phyloP scores from a whole-genome alignment of 1,140 invertebrate genomes.

The Eueides isabella region DNA sequence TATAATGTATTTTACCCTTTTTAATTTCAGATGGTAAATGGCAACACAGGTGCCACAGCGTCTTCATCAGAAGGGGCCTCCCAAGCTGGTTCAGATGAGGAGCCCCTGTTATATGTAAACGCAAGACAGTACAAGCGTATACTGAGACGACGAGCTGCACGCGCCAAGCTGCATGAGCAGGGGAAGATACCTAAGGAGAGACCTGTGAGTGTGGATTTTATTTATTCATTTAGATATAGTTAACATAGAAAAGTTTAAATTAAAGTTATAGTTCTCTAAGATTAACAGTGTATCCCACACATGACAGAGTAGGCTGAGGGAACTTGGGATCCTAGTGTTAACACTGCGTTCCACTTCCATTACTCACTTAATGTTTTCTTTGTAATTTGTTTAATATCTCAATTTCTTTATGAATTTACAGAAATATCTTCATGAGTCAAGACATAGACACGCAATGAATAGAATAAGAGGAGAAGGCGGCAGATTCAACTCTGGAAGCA shows the following conservation, averaged over 20 bases:
- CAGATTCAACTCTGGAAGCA: constrained; percentile 91
- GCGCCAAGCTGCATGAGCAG: constrained; percentile 95
- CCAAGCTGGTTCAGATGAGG: constrained; percentile 87
- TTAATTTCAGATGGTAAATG: constrained; percentile 62
- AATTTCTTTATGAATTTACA: constrained; percentile 73
- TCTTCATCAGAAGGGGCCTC: constrained; percentile 51
- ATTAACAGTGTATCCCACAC: no score
- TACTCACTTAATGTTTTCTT: no score
- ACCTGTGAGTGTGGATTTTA: constrained; percentile 84
- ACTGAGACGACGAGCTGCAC: constrained; percentile 93
- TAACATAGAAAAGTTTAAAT: no score
- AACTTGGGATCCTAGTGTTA: no score
- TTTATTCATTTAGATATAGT: not conserved
- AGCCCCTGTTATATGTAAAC: constrained; percentile 98
- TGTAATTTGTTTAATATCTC: no score
- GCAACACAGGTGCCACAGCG: constrained; percentile 38
- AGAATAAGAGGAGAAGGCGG: constrained; percentile 97
- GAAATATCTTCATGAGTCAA: constrained; percentile 99
- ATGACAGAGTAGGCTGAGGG: no score
- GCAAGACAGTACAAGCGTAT: constrained; percentile 99
- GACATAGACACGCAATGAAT: constrained; percentile 99
- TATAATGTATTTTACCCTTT: no score
- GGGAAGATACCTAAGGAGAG: constrained; percentile 98
- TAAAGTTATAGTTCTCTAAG: no score
- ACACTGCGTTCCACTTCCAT: no score